Evolutionary conservation across 2,113 vertebrate genomes (phyloP), one percentile per base, ranked within the genome.

Genomic region (Macrotus californicus): DNA sequence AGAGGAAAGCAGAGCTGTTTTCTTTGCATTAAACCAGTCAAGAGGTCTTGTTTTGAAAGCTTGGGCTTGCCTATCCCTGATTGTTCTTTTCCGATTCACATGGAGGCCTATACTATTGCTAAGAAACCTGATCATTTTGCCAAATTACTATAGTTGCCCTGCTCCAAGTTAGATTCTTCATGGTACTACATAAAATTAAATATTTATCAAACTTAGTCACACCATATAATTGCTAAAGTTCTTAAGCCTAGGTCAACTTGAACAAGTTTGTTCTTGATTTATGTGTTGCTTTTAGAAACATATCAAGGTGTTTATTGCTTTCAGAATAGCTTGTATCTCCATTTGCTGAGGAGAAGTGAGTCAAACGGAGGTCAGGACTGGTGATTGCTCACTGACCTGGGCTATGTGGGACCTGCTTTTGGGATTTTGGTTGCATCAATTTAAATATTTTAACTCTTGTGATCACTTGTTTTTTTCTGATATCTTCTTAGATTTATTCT

Each of bases 191-290:
- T 89, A 94, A 97, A 94, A 82, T 31, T 67, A 93, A 93, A 4
- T 14, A 46, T 59, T 73, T 76, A 46, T 83, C 29, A 94, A 87
- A 56, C 69, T 96, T 95, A 83, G 73, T 96, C 96, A 95, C 79
- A 96, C 59, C 26, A 22, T 67, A 7, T 48, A 96, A 91, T 89
- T 97, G 87, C 59, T 94, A 41, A 98, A 93, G 54, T 94, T 72
- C 94, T 96, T 52, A 80, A 67, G 85, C 95, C 88, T 96, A 86
- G 93, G 96, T 98, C 96, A 97, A 84, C 67, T 77, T 91, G 79
- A 91, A n/a, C 96, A 96, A 96, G 93, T 85, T 89, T 93, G 93
- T 82, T 96, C 97, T 98, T 97, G 95, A 97, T 94, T 97, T 98
- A 94, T 59, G 21, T 18, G 59, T 41, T 95, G 79, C 83, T 79